Evolutionary conservation across 2,888 invertebrate genomes (phyloP).

Genomic region (Perdita meconis): DNA sequence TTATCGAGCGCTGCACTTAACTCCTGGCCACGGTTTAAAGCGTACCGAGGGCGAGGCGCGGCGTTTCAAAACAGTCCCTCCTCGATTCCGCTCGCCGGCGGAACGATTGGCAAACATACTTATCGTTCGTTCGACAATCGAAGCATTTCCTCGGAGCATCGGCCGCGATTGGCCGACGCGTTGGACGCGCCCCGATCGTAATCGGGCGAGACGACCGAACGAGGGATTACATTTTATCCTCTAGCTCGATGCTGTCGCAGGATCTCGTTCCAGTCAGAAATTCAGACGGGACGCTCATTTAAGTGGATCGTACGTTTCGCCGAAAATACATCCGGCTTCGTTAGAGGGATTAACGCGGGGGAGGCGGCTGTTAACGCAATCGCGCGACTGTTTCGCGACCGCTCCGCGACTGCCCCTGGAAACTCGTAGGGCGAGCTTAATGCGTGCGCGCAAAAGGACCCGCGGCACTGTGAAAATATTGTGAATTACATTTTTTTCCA

Average conservation of each 20-base stretch:
- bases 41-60: slow-evolving; percentile 54
- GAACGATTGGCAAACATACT: slow-evolving; percentile 41
- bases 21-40: slow-evolving; percentile 63
- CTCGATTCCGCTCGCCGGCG: slow-evolving; percentile 18
- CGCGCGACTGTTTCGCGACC: slow-evolving; percentile 1
- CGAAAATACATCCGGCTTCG: neutral
- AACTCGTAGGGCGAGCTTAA: slow-evolving; percentile 45
- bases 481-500: slow-evolving; percentile 56
- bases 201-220: slow-evolving; percentile 28
- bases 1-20: slow-evolving; percentile 70
- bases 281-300: neutral
- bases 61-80: slow-evolving; percentile 50
- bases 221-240: slow-evolving; percentile 3
- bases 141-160: slow-evolving; percentile 37
- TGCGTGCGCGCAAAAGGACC: slow-evolving; percentile 6
- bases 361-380: slow-evolving; percentile 2
- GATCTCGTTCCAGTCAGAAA: slow-evolving; percentile 1
- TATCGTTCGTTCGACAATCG: slow-evolving; percentile 47
- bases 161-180: slow-evolving; percentile 12
- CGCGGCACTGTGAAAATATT: slow-evolving; percentile 39
- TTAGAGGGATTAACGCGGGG: neutral
- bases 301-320: neutral
- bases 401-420: neutral
- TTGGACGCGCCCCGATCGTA: slow-evolving; percentile 34
- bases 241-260: neutral